Conservation (phyloP, 37 sponge, comb jelly and placozoan species). For the Beroe ovata region DNA sequence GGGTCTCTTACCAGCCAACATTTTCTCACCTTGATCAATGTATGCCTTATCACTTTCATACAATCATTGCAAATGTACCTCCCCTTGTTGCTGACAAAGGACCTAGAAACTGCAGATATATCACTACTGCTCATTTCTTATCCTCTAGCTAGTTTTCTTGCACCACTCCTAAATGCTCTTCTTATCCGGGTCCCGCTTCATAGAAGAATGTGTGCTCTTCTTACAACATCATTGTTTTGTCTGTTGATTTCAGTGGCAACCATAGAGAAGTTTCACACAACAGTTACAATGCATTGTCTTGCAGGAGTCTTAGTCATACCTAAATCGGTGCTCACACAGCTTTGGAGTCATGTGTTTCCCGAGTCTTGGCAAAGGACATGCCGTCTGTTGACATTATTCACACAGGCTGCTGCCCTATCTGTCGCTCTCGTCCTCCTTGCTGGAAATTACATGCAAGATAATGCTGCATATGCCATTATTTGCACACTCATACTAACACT, state of each 20-base stretch:
- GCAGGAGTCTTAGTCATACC: conserved; percentile 12
- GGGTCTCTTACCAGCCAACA: neutral
- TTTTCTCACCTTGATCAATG: neutral
- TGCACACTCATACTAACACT: neutral
- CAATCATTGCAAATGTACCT: conserved; percentile 30
- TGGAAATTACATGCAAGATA: neutral
- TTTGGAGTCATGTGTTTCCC: conserved; percentile 19
- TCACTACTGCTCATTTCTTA: conserved; percentile 40
- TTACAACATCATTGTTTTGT: neutral
- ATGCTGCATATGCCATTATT: neutral
- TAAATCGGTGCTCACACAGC: conserved; percentile 23
- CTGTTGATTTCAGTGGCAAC: neutral
- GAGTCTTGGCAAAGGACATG: neutral
- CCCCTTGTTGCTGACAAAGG: neutral
- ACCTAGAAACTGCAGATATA: neutral
- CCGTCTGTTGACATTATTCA: neutral
- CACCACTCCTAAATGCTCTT: conserved; percentile 1
- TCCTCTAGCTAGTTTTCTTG: conserved; percentile 22
- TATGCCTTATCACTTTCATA: conserved; percentile 8
- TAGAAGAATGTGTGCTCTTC: neutral
- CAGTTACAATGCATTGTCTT: conserved; percentile 11
- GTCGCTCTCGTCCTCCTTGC: neutral
- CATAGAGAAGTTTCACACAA: neutral
- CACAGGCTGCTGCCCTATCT: neutral
- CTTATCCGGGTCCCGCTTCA: neutral